A percentile compares a stretch with the other conserved stretches of the same genome.
These are phyloP conservation scores for Agrochola circellaris DNA, from an alignment of 2,888 invertebrate species.

Conservation along the genomic window DNA sequence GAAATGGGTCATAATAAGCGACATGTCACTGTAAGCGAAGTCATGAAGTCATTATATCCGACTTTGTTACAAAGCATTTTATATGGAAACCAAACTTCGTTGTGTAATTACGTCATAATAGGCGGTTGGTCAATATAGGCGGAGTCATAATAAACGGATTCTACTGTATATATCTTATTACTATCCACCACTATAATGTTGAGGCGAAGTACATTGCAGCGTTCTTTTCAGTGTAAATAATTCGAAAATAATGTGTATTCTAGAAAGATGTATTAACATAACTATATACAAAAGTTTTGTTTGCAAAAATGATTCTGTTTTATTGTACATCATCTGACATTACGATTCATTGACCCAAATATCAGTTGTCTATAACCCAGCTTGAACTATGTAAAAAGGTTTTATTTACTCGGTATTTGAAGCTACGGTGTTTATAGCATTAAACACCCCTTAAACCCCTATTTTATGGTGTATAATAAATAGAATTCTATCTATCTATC, in stretches of 20 bases:
- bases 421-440: neutral
- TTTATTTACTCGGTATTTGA: neutral
- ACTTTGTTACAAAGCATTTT: too few relatives aligned
- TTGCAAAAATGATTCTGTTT: constrained; percentile 1
- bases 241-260: neutral
- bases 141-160: too few relatives aligned
- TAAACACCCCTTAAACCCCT: neutral
- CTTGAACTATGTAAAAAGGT: constrained; percentile 27
- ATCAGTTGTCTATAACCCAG: neutral
- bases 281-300: neutral
- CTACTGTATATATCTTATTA: neutral
- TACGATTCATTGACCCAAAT: constrained; percentile 21
- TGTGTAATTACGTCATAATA: too few relatives aligned
- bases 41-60: too few relatives aligned
- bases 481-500: neutral
- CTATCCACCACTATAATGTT: neutral
- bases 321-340: neutral
- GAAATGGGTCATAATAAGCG: too few relatives aligned
- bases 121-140: too few relatives aligned
- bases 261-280: neutral
- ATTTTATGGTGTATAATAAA: neutral
- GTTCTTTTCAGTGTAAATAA: neutral
- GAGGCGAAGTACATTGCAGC: neutral
- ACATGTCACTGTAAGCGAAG: too few relatives aligned
- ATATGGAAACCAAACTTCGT: too few relatives aligned